A percentile compares a stretch with the other conserved stretches of the same genome.
Evolutionary conservation across 2,113 vertebrate species (phyloP).

Genomic region (Bostrychus sinensis): DNA sequence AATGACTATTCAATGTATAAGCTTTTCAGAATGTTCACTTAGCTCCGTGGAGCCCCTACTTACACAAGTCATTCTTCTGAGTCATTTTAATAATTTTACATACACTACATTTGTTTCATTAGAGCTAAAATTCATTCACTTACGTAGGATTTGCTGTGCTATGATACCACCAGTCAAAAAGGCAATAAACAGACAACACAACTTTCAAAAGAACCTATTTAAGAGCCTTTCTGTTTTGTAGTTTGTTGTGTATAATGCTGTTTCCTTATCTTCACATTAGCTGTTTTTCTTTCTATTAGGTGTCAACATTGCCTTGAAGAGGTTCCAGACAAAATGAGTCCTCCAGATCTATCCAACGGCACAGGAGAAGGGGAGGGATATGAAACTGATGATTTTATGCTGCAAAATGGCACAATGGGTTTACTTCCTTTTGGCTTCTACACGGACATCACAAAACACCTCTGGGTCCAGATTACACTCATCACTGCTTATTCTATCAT

Average conservation of each 20-base stretch:
- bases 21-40: background rate
- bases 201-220: background rate
- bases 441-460: conserved; percentile 88
- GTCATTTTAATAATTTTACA: background rate
- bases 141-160: background rate
- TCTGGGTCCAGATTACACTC: conserved; percentile 85
- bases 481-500: conserved; percentile 89
- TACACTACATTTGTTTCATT: background rate
- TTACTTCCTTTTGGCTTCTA: conserved; percentile 75
- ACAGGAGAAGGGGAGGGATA: conserved; percentile 69
- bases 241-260: background rate
- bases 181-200: too few relatives aligned
- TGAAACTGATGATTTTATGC: conserved; percentile 46
- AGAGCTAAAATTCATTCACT: background rate
- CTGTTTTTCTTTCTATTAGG: conserved; percentile 42
- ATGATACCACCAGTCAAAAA: too few relatives aligned
- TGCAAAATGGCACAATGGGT: conserved; percentile 69
- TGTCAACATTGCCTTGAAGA: conserved; percentile 17
- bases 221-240: too few relatives aligned
- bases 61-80: background rate
- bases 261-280: background rate
- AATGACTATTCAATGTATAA: background rate
- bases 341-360: conserved; percentile 78
- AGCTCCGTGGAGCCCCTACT: background rate
- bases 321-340: conserved; percentile 75